These are phyloP conservation scores for Phalanger gymnotis DNA, from an alignment of 2,797 vertebrate species.

Conservation along the genomic window DNA sequence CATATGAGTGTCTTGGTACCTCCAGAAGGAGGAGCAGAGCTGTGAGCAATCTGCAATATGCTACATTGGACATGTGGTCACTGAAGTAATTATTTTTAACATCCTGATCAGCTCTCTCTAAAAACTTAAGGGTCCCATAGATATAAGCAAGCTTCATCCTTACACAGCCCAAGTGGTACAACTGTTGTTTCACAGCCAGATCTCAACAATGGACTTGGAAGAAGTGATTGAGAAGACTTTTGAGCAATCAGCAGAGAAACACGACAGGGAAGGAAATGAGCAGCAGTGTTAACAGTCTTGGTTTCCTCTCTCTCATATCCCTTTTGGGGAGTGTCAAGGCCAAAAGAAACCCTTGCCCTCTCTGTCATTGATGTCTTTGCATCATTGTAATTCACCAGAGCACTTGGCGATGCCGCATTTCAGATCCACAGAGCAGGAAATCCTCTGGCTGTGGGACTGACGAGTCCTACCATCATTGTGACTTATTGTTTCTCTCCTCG, in stretches of 20 bases:
- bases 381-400: neutral
- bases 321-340: neutral
- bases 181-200: neutral
- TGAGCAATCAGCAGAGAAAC: neutral
- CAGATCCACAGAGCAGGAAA: neutral
- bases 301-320: neutral
- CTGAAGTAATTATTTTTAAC: neutral
- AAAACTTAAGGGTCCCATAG: neutral
- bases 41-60: neutral
- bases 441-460: neutral
- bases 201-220: neutral
- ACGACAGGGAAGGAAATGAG: neutral
- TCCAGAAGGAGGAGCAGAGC: neutral
- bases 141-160: rapidly evolving
- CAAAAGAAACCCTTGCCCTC: rapidly evolving
- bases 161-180: neutral
- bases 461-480: neutral
- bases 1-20: neutral
- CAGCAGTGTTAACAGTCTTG: rapidly evolving
- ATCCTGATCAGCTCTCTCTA: neutral
- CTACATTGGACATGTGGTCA: neutral
- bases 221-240: neutral
- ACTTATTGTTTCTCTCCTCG: neutral
- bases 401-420: neutral
- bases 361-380: neutral